Percentiles rank a stretch among this genome's conserved stretches.
phyloP scores from a whole-genome alignment of 2,113 vertebrate species.

The Podarcis raffonei region DNA sequence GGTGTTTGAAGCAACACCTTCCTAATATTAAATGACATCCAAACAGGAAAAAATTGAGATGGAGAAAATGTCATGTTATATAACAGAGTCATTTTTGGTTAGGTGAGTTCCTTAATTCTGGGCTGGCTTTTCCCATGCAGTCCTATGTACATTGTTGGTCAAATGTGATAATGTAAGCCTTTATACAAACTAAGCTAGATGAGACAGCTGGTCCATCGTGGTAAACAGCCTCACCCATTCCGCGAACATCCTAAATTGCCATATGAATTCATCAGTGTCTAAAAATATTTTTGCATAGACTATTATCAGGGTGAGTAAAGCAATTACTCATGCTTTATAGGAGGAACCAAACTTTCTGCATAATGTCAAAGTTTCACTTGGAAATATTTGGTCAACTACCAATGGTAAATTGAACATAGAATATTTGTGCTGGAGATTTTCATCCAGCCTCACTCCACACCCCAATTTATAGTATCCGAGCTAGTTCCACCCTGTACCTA shows the following conservation, averaged over 20 bases:
- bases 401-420: slow-evolving; percentile 26
- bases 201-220: background rate
- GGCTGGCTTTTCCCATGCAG: background rate
- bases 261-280: slow-evolving; percentile 48
- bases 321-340: slow-evolving; percentile 41
- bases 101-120: background rate
- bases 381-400: slow-evolving; percentile 64
- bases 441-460: background rate
- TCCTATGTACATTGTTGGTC: fast-evolving
- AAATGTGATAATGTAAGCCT: background rate
- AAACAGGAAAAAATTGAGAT: fast-evolving
- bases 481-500: no score
- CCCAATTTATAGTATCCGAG: no score
- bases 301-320: slow-evolving; percentile 19
- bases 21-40: background rate
- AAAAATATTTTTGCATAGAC: slow-evolving; percentile 59
- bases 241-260: slow-evolving; percentile 16
- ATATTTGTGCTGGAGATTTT: slow-evolving; percentile 44
- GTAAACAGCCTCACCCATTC: background rate
- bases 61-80: background rate
- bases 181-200: background rate
- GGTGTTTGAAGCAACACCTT: background rate
- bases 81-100: slow-evolving; percentile 20
- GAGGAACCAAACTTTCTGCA: slow-evolving; percentile 59
- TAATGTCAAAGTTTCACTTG: slow-evolving; percentile 61